phyloP scores from a whole-genome alignment of 2,888 invertebrate genomes.

The Athalia rosae region DNA sequence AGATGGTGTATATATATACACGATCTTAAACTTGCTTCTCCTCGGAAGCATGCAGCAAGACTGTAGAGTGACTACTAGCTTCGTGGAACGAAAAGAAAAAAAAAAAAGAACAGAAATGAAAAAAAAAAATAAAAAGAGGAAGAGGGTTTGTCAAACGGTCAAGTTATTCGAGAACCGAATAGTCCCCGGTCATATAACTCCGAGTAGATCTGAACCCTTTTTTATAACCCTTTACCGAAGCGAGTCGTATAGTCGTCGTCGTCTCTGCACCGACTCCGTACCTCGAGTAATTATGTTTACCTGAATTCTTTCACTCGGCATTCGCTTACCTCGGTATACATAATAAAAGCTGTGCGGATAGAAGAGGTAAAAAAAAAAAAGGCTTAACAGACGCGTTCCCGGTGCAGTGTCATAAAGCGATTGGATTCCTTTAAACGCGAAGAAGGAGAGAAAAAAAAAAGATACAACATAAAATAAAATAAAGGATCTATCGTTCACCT shows the following conservation, averaged over 20 bases:
- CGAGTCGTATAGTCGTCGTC: constrained; percentile 35
- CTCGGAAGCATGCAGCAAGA: neutral
- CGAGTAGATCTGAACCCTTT: constrained; percentile 35
- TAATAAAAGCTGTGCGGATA: constrained; percentile 33
- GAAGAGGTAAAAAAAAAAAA: constrained; percentile 1
- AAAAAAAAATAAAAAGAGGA: neutral
- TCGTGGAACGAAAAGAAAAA: constrained; percentile 14
- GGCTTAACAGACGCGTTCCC: constrained; percentile 29
- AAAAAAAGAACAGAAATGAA: neutral
- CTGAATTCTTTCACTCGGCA: constrained; percentile 24
- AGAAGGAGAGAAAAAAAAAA: constrained; percentile 20
- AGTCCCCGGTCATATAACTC: constrained; percentile 19
- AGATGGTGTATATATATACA: neutral
- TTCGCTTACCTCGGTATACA: constrained; percentile 13
- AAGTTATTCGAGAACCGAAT: constrained; percentile 28
- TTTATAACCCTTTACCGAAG: constrained; percentile 56
- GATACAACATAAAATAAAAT: too few species aligned
- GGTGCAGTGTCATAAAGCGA: constrained; percentile 59
- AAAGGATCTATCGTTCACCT: constrained; percentile 36
- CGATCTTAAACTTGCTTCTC: neutral
- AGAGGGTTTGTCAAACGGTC: constrained; percentile 27
- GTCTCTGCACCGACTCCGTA: neutral
- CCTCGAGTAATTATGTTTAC: constrained; percentile 42
- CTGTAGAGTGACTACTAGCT: constrained; percentile 9
- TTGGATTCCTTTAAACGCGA: constrained; percentile 50